Percentiles rank a stretch among this genome's conserved stretches.
phyloP scores from a whole-genome alignment of 2,888 invertebrate species.

The Prosapia bicincta region DNA sequence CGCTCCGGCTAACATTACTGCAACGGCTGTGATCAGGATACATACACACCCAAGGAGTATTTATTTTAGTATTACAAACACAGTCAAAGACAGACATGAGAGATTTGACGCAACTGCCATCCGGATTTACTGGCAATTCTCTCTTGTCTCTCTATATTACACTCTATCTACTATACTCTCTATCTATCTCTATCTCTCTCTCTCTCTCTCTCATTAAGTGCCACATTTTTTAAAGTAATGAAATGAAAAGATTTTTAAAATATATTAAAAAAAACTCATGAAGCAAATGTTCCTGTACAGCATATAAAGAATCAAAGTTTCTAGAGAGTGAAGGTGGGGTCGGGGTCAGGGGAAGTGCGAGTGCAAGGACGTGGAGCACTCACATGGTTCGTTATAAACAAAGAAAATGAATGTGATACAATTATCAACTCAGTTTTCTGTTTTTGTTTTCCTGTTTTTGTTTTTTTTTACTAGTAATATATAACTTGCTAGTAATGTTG shows the following conservation, averaged over 20 bases:
- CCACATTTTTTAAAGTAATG: constrained; percentile 38
- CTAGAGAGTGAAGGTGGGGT: constrained; percentile 19
- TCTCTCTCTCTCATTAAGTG: constrained; percentile 39
- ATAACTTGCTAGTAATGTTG: too few species aligned
- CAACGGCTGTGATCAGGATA: constrained; percentile 32
- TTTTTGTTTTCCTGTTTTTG: constrained; percentile 36
- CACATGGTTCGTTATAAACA: constrained; percentile 36
- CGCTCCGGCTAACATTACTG: constrained; percentile 28
- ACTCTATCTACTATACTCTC: constrained; percentile 33
- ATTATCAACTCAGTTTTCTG: constrained; percentile 36
- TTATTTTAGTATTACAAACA: constrained; percentile 30
- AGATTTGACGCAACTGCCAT: constrained; percentile 19
- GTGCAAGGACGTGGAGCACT: neutral
- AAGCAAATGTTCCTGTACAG: constrained; percentile 52
- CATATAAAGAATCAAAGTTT: constrained; percentile 46
- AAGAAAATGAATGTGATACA: constrained; percentile 40
- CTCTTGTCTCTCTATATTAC: constrained; percentile 18
- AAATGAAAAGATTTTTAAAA: constrained; percentile 32
- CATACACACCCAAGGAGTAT: constrained; percentile 27
- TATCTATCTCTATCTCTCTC: constrained; percentile 37
- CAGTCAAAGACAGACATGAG: constrained; percentile 18
- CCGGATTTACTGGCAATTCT: constrained; percentile 7
- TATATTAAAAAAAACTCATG: constrained; percentile 32
- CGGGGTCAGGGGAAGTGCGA: neutral
- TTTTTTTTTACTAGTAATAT: constrained; percentile 31